Conservation (phyloP, 1,140 invertebrate species). For the Sycophaga agraensis region DNA sequence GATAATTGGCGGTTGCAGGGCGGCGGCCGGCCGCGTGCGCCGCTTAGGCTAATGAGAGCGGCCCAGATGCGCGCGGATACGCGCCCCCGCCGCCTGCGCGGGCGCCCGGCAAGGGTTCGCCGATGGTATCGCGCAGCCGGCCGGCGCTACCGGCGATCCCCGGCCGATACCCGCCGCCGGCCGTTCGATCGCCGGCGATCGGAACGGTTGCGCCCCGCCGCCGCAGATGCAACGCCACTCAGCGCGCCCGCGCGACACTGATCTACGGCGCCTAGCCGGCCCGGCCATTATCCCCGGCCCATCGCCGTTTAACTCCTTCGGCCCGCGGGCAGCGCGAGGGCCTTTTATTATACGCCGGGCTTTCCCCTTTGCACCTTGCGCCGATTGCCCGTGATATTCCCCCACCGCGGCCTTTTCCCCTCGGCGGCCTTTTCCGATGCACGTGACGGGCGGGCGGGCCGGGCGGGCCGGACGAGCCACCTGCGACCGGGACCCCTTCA, state of each 20-base stretch:
- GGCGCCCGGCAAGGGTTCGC: too few relatives aligned
- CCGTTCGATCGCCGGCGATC: not conserved
- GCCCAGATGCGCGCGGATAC: too few relatives aligned
- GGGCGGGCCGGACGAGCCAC: too few relatives aligned
- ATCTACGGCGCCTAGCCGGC: conserved; percentile 24
- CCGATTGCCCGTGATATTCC: not conserved
- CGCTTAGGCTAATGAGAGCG: conserved; percentile 48
- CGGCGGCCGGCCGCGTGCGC: conserved; percentile 33
- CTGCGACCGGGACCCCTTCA: too few relatives aligned
- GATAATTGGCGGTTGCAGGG: conserved; percentile 10
- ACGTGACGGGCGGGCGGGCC: too few relatives aligned
- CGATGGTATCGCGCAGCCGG: too few relatives aligned
- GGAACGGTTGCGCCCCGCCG: not conserved
- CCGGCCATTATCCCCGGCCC: not conserved
- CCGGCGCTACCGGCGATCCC: too few relatives aligned
- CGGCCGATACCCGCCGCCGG: too few relatives aligned
- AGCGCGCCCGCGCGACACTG: conserved; percentile 31
- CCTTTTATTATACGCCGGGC: too few relatives aligned
- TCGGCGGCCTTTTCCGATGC: conserved; percentile 1
- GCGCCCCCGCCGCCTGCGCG: too few relatives aligned
- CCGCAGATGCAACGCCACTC: conserved; percentile 36
- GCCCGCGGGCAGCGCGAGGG: too few relatives aligned
- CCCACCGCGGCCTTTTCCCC: not conserved
- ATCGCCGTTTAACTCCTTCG: not conserved
- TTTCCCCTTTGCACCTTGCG: conserved; percentile 6